phyloP scores from a whole-genome alignment of 1,140 invertebrate genomes.

The Muscidifurax raptorellus region DNA sequence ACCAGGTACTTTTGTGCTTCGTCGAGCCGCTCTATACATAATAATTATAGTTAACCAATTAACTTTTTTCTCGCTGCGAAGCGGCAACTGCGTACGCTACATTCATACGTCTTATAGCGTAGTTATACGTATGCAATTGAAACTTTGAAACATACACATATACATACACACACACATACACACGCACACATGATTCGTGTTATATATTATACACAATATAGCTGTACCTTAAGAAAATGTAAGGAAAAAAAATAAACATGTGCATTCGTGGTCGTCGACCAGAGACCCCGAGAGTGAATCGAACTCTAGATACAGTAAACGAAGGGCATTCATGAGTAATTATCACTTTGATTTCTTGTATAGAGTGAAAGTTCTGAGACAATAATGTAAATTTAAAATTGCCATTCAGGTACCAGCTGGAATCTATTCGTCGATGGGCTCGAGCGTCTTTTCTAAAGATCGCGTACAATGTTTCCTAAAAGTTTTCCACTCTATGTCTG shows the following conservation, averaged over 20 bases:
- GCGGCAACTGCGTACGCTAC: conserved; percentile 16
- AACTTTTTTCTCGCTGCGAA: conserved; percentile 30
- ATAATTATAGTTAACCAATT: conserved; percentile 44
- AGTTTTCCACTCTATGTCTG: background rate
- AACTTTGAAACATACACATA: background rate
- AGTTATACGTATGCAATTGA: background rate
- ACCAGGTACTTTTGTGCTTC: conserved; percentile 44
- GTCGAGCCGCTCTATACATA: conserved; percentile 35
- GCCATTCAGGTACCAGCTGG: background rate
- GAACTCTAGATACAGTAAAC: background rate
- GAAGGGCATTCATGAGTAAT: conserved; percentile 38
- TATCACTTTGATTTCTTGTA: background rate
- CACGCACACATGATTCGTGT: background rate
- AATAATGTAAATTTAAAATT: conserved; percentile 26
- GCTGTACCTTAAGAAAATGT: background rate
- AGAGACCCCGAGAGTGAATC: conserved; percentile 4
- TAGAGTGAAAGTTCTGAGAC: conserved; percentile 1
- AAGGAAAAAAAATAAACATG: background rate
- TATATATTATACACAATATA: conserved; percentile 34
- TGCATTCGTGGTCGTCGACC: conserved; percentile 19
- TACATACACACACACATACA: background rate
- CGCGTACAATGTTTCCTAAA: background rate
- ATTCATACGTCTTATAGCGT: conserved; percentile 20
- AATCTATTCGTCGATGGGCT: background rate
- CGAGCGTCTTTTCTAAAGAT: background rate